phyloP scores from a whole-genome alignment of 2,113 vertebrate genomes.

The human region GRCh38 chr6:3252501-3253000 shows the following conservation, averaged over 20 bases:
- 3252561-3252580: no score
- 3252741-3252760: neutral
- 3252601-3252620: neutral
- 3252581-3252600: neutral
- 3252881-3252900: neutral
- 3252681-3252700: neutral
- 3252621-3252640: neutral
- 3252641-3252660: accelerated
- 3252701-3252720: neutral
- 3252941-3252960: neutral
- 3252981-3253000: neutral
- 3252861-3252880: neutral
- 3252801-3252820: neutral
- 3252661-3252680: no score
- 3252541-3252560: neutral
- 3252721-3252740: neutral
- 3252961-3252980: neutral
- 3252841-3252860: neutral
- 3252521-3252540: no score
- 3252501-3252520: neutral
- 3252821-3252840: neutral
- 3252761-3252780: neutral
- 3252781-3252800: neutral
- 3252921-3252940: neutral
- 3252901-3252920: neutral